phyloP scores from a whole-genome alignment of 2,888 invertebrate species.

The Acronicta alni region DNA sequence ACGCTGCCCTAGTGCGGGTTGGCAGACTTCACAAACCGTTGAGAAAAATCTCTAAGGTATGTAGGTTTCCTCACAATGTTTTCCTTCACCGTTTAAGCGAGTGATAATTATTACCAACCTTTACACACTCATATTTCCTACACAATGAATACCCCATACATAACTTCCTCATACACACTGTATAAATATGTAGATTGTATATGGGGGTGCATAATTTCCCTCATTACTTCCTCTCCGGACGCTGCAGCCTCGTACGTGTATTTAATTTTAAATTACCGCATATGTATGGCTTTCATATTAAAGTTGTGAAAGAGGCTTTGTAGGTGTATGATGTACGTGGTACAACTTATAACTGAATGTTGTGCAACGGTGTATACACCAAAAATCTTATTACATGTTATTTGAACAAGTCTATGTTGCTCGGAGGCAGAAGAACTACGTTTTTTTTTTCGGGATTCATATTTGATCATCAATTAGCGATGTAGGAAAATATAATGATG shows the following conservation, averaged over 20 bases:
- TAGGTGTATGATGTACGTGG: not conserved
- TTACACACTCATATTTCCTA: not conserved
- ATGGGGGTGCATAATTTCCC: constrained; percentile 51
- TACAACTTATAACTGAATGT: not conserved
- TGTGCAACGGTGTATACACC: not conserved
- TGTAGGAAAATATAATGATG: too few species aligned
- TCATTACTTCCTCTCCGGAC: constrained; percentile 39
- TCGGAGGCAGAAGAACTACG: too few species aligned
- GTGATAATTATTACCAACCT: too few species aligned
- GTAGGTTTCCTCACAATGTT: too few species aligned
- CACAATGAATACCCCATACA: not conserved
- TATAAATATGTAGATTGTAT: not conserved
- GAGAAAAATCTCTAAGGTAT: too few species aligned
- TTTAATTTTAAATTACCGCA: constrained; percentile 31
- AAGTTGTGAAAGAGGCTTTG: constrained; percentile 2
- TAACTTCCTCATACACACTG: not conserved
- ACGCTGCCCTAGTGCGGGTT: too few species aligned
- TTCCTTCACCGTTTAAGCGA: too few species aligned
- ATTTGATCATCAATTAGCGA: too few species aligned
- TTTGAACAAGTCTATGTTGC: too few species aligned
- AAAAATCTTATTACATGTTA: too few species aligned
- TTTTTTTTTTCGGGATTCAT: too few species aligned
- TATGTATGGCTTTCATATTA: constrained; percentile 27
- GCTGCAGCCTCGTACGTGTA: constrained; percentile 22
- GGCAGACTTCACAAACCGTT: too few species aligned